Percentiles rank a stretch among this genome's conserved stretches.
These are phyloP conservation scores for Ricordea florida DNA, from an alignment of 92 coral and sea anemone genomes.

Conservation along the genomic window DNA sequence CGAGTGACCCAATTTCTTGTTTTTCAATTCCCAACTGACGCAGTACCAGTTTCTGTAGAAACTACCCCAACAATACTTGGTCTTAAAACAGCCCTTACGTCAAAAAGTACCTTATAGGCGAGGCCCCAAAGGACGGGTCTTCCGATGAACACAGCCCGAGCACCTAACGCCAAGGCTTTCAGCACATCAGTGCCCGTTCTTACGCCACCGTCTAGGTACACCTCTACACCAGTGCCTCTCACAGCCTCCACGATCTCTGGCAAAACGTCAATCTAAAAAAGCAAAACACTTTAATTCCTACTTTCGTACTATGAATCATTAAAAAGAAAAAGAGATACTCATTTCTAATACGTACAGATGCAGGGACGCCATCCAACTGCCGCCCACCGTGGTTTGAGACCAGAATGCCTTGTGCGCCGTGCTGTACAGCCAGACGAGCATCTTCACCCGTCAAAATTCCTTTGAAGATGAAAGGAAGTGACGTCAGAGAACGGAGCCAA, in stretches of 20 bases:
- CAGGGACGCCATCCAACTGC: slow-evolving; percentile 47
- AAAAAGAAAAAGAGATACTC: neutral
- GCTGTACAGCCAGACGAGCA: slow-evolving; percentile 46
- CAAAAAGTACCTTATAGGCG: slow-evolving; percentile 28
- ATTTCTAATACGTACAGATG: slow-evolving; percentile 26
- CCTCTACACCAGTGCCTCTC: slow-evolving; percentile 13
- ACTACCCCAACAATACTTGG: too few species aligned
- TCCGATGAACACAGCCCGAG: slow-evolving; percentile 41
- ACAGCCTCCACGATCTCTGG: slow-evolving; percentile 37
- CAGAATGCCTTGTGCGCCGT: slow-evolving; percentile 48
- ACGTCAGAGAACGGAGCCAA: slow-evolving; percentile 42
- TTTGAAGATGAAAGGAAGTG: slow-evolving; percentile 46
- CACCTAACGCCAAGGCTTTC: slow-evolving; percentile 51
- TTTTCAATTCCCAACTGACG: too few species aligned
- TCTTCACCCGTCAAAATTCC: slow-evolving; percentile 42
- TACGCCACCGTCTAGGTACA: slow-evolving; percentile 38
- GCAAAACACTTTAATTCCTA: neutral
- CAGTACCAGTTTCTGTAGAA: too few species aligned
- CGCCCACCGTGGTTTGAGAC: slow-evolving; percentile 64
- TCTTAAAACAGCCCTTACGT: too few species aligned
- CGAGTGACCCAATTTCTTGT: neutral
- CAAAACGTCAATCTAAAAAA: slow-evolving; percentile 27
- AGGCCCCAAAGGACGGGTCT: slow-evolving; percentile 46
- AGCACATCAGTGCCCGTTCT: slow-evolving; percentile 45
- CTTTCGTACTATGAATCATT: neutral